Base-by-base conservation (phyloP, 37 sponge, comb jelly and placozoan genomes). In the Hormiphora californensis region DNA sequence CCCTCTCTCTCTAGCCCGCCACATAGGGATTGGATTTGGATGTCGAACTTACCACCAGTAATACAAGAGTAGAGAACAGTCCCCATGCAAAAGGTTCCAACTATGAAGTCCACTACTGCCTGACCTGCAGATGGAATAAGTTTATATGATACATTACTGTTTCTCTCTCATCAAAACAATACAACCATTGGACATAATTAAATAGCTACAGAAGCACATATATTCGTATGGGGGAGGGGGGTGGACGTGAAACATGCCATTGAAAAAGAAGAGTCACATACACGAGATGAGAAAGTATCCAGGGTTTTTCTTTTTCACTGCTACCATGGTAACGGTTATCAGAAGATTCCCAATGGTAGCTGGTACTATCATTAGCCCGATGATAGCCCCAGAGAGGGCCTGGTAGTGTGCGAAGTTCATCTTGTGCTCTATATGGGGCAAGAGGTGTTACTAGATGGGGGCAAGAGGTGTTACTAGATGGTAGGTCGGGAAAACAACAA, bases 261-360 rank as follows among this genome's bases (percentile, higher is more conserved):
- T n/a, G n/a, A n/a, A n/a, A n/a, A n/a, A n/a, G n/a, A n/a, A n/a
- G n/a, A n/a, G n/a, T n/a, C n/a, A 21, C 61, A 28, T 57, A 57
- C 61, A 57, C n/a, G 61, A 25, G 7, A 57, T 57, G 21, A 57
- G 61, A 57, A 57, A 57, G 61, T 57, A 57, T 15, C 61, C 61
- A 5, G 61, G 61, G 22, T 57, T 57, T 30, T 57, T 57, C 21
- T 57, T 57, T 30, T 12, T 5, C 22, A 57, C 61, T 4, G 61
- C 61, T 28, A 57, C 61, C 61, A 57, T 28, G 5, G 61, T 57
- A 30, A 57, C 27, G 21, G 27, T 57, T 5, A 57, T 57, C 4
- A 57, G n/a, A 21, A 57, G n/a, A 30, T 57, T 57, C 22, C 61
- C 61, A 12, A 57, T 28, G 27, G 27, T 57, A 57, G 61, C 61